Evolutionary conservation across 2,888 invertebrate genomes (phyloP).

Genomic region (Leucozona laternaria): DNA sequence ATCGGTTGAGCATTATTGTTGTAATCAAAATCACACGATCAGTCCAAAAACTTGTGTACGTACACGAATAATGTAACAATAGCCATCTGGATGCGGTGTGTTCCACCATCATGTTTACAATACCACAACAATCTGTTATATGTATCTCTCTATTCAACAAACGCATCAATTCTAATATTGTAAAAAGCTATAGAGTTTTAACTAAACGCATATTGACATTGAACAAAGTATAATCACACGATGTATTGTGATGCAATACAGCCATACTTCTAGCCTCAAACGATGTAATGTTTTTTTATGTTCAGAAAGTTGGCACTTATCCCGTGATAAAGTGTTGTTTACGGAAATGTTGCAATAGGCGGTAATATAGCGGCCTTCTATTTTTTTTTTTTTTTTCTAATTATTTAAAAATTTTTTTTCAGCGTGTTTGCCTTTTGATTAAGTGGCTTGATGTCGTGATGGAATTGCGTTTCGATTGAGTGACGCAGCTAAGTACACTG

Average conservation of each 20-base stretch:
- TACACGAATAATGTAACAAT: slow-evolving; percentile 53
- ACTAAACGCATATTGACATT: slow-evolving; percentile 70
- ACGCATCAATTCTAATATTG: slow-evolving; percentile 50
- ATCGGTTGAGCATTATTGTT: slow-evolving; percentile 4
- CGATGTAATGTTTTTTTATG: slow-evolving; percentile 23
- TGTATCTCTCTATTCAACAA: slow-evolving; percentile 15
- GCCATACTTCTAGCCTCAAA: slow-evolving; percentile 30
- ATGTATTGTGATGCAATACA: slow-evolving; percentile 49
- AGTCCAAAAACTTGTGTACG: slow-evolving; percentile 21
- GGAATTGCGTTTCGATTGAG: slow-evolving; percentile 52
- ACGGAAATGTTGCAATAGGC: slow-evolving; percentile 74
- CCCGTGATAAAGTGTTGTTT: slow-evolving; percentile 71
- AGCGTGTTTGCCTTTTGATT: slow-evolving; percentile 47
- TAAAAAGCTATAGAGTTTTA: slow-evolving; percentile 21
- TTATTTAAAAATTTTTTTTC: not conserved
- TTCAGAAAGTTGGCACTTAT: slow-evolving; percentile 65
- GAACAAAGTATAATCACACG: slow-evolving; percentile 52
- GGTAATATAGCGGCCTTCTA: slow-evolving; percentile 58
- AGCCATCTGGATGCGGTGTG: slow-evolving; percentile 39
- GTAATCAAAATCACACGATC: slow-evolving; percentile 73
- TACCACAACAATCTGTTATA: slow-evolving; percentile 27
- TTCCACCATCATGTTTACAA: slow-evolving; percentile 35
- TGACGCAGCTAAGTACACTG: slow-evolving; percentile 49
- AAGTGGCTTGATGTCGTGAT: slow-evolving; percentile 47
- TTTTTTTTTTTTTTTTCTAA: not conserved